Base-by-base conservation (phyloP, 2,888 invertebrate genomes). In the Diadromus collaris region DNA sequence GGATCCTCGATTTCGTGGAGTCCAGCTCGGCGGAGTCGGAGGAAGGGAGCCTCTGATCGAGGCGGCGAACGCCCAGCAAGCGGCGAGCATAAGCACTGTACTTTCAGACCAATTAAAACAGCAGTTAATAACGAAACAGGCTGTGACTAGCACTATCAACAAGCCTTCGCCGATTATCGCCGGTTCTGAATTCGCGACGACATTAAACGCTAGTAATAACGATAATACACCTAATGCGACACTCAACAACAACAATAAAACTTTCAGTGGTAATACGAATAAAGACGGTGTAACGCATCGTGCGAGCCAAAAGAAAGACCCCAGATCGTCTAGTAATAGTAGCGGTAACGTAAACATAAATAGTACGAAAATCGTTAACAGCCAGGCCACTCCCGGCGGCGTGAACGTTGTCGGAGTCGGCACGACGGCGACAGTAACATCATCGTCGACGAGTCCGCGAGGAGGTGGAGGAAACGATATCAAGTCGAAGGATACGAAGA, bases 221-320 rank as follows among this genome's bases (percentile, higher is more conserved):
- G 87, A 87, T 86, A 89, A 87, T 89, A 56, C 56, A 56, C 84
- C 86, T 85, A 86, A 85, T 88, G 82, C 85, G 84, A 86, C 85
- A 82, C 79, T 85, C 85, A 88, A 86, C 84, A 87, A 84, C 83
- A 86, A 87, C 82, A 89, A 89, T 88, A 88, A 87, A 86, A 88
- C 83, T 87, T 83, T 87, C 83, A 89, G 86, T 88, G 87, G 87
- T 88, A 88, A 86, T 82, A 85, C 85, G 86, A 89, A 88, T 88
- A 89, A 88, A 88, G 89, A 89, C 87, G 87, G 86, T 85, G 85
- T 87, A 83, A 88, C 87, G 88, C 89, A 89, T 88, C 89, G 89
- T 82, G 84, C 88, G 85, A 89, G 86, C 85, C 90, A 90, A 89
- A 90, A 90, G 87, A 90, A 90, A 90, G 90, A 90, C 83, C 85